Percentiles rank a stretch among this genome's conserved stretches.
Evolutionary conservation across 2,888 invertebrate species (phyloP).

Genomic region (Cryptocheilus praepositus): DNA sequence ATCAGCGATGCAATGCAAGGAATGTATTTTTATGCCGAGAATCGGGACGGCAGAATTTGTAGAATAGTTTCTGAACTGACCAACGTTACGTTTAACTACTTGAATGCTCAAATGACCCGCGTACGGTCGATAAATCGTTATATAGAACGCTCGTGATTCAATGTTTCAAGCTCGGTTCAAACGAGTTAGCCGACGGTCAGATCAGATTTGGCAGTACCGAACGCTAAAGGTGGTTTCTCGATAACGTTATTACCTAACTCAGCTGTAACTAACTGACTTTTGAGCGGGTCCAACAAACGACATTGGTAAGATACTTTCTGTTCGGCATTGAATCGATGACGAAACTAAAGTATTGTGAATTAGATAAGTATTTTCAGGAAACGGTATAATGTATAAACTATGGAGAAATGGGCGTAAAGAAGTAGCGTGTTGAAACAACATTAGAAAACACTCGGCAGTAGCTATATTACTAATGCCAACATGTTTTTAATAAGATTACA

Average conservation of each 20-base stretch:
- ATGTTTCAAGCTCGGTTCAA: slow-evolving; percentile 28
- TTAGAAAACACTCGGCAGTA: too few relatives aligned
- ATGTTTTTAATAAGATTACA: too few relatives aligned
- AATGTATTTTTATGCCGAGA: too few relatives aligned
- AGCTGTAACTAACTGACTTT: not conserved
- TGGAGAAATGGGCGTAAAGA: too few relatives aligned
- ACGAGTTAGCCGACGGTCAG: slow-evolving; percentile 21
- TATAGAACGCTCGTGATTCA: slow-evolving; percentile 21
- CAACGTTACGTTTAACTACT: slow-evolving; percentile 30
- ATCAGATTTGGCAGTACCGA: not conserved
- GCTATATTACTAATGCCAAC: too few relatives aligned
- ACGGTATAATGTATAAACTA: too few relatives aligned
- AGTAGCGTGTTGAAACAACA: too few relatives aligned
- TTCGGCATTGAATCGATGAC: too few relatives aligned
- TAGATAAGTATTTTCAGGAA: too few relatives aligned
- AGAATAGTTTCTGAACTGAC: slow-evolving; percentile 15
- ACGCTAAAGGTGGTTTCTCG: slow-evolving; percentile 16
- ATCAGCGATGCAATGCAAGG: too few relatives aligned
- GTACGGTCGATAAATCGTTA: slow-evolving; percentile 34
- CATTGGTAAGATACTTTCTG: too few relatives aligned
- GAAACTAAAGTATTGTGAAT: too few relatives aligned
- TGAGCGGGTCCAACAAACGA: not conserved
- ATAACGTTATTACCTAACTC: slow-evolving; percentile 19
- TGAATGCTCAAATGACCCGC: slow-evolving; percentile 27
- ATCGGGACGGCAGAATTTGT: slow-evolving; percentile 35